These are phyloP conservation scores for Ptychodera flava DNA, from an alignment of 35 echinoderm and acorn worm genomes.

Conservation along the genomic window DNA sequence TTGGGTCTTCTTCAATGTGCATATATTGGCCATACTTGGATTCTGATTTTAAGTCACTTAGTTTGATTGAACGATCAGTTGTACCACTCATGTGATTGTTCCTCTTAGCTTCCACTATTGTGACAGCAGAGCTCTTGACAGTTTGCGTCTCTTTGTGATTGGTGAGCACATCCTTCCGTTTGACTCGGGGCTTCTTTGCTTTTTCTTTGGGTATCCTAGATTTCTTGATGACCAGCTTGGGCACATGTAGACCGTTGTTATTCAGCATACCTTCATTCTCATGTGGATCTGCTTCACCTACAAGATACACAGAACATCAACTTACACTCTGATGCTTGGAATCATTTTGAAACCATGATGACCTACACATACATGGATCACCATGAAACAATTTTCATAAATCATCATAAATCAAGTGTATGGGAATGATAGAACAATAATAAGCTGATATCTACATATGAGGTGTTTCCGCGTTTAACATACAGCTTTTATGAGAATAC, in stretches of 20 bases:
- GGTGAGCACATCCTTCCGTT: background rate
- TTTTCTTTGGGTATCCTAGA: background rate
- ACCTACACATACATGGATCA: too few relatives aligned
- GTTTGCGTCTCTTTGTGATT: background rate
- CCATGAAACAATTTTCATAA: too few relatives aligned
- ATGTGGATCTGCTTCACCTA: background rate
- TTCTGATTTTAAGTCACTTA: background rate
- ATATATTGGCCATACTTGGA: constrained; percentile 73
- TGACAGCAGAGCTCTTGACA: constrained; percentile 3
- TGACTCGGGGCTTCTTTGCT: background rate
- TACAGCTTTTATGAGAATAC: too few relatives aligned
- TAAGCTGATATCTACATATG: too few relatives aligned
- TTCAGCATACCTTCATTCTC: background rate
- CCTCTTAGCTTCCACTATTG: background rate
- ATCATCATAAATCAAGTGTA: too few relatives aligned
- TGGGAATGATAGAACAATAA: too few relatives aligned
- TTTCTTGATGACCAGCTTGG: background rate
- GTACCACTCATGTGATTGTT: constrained; percentile 3
- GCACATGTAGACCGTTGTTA: background rate
- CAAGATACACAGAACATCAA: too few relatives aligned
- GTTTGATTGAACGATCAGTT: constrained; percentile 14
- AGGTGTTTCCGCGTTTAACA: too few relatives aligned
- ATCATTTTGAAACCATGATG: too few relatives aligned
- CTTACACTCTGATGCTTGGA: too few relatives aligned
- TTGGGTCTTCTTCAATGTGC: constrained; percentile 77